Conservation (phyloP, 2,888 invertebrate genomes). For the Stramonita haemastoma region DNA sequence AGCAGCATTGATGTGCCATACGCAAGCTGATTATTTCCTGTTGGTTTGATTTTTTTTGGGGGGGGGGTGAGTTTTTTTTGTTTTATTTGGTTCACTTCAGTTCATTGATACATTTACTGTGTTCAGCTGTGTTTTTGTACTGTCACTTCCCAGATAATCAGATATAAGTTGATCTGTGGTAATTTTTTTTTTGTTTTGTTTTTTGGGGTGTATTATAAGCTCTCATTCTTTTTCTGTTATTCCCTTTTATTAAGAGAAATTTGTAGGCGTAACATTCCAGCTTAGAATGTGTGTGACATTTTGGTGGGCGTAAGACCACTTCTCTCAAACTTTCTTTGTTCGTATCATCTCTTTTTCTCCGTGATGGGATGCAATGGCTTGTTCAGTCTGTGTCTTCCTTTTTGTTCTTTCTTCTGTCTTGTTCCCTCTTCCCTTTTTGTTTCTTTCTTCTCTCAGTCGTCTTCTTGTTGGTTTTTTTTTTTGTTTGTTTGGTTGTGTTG, state of each 20-base stretch:
- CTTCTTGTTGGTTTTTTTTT: no score
- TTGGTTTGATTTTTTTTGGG: not conserved
- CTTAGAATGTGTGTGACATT: not conserved
- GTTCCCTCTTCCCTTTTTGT: no score
- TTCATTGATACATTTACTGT: not conserved
- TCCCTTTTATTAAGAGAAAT: not conserved
- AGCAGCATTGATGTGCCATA: conserved; percentile 36
- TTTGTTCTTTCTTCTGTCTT: no score
- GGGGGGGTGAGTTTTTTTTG: not conserved
- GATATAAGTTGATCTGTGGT: not conserved
- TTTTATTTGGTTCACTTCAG: not conserved
- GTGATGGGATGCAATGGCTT: no score
- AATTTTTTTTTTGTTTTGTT: not conserved
- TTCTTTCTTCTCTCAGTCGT: no score
- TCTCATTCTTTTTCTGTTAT: not conserved
- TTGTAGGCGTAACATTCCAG: not conserved
- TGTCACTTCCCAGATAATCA: not conserved
- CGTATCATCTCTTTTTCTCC: no score
- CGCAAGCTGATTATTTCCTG: conserved; percentile 4
- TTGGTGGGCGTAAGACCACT: no score
- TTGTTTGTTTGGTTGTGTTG: no score
- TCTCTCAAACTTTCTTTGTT: no score
- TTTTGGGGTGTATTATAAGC: not conserved
- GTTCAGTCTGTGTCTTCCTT: no score
- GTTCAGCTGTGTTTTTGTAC: not conserved